Evolutionary conservation across 2,888 invertebrate genomes (phyloP), one percentile per base, ranked within the genome.

Genomic region (Microctonus hyperodae): DNA sequence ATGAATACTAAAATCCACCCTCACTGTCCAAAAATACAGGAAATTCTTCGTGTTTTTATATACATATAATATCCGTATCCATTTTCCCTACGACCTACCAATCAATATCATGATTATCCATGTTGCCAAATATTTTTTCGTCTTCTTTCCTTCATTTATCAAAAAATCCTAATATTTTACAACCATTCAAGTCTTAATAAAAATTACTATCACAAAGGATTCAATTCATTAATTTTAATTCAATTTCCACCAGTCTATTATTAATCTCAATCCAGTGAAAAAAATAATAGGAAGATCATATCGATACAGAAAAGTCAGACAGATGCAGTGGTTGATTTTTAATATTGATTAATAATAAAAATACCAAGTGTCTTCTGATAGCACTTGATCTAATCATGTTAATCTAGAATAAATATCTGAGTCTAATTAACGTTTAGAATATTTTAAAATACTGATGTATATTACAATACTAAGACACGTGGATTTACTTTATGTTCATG

Each of bases 61-160:
- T 60, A 61, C 9, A 1, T 1, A 44, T n/a, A 44, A 44, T 16
- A 44, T 44, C 44, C 16, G 20, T 16, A 16, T 44, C 16, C 44
- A 44, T n/a, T n/a, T n/a, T n/a, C n/a, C n/a, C n/a, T n/a, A n/a
- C n/a, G n/a, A n/a, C n/a, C 16, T 7, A 20, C 16, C 9, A 20
- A 44, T 44, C 44, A 9, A 44, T 44, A 44, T 44, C 44, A 20
- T n/a, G 44, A 44, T 44, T 44, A 44, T 44, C 44, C 44, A 44
- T 6, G 44, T 16, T 16, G 44, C 44, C 20, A 44, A 16, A 16
- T 44, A 20, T 44, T 44, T 44, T 44, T 44, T n/a, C n/a, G n/a
- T n/a, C n/a, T n/a, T n/a, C n/a, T n/a, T n/a, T n/a, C n/a, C n/a
- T n/a, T n/a, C n/a, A n/a, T n/a, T n/a, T n/a, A n/a, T n/a, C n/a